Conservation (phyloP, 2,888 invertebrate genomes). For the Apodemia hepburni region DNA sequence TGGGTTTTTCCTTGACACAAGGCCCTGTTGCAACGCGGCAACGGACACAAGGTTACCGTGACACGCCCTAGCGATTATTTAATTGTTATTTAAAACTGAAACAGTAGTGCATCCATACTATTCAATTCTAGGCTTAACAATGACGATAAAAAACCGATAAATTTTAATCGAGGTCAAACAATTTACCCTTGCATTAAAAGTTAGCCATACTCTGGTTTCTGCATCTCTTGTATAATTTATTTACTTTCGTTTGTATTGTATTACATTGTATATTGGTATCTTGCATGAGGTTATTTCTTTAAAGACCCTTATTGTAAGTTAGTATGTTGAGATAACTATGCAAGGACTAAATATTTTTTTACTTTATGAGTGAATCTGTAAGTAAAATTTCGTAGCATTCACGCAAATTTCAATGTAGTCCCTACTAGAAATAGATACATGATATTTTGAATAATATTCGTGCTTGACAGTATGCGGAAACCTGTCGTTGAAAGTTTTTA, state of each 20-base stretch:
- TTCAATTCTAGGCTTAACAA: constrained; percentile 14
- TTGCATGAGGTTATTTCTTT: background rate
- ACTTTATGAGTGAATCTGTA: background rate
- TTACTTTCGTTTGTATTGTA: background rate
- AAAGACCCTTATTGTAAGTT: background rate
- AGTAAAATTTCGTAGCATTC: too few relatives aligned
- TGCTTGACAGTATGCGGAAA: too few relatives aligned
- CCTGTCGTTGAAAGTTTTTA: too few relatives aligned
- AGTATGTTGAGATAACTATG: background rate
- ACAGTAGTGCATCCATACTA: constrained; percentile 34
- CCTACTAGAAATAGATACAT: too few relatives aligned
- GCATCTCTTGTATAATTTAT: background rate
- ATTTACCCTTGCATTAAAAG: background rate
- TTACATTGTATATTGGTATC: background rate
- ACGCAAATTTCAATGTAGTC: too few relatives aligned
- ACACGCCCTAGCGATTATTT: constrained; percentile 77
- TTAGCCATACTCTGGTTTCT: background rate
- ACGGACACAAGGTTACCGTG: constrained; percentile 72
- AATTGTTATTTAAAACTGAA: constrained; percentile 73
- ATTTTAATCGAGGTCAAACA: background rate
- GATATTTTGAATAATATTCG: too few relatives aligned
- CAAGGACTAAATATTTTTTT: background rate
- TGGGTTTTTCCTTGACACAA: constrained; percentile 77
- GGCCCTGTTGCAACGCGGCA: constrained; percentile 74
- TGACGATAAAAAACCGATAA: constrained; percentile 18